A percentile compares a stretch with the other conserved stretches of the same genome.
These are phyloP conservation scores for Trichoplusia ni DNA, from an alignment of 1,140 invertebrate genomes.

Conservation along the genomic window DNA sequence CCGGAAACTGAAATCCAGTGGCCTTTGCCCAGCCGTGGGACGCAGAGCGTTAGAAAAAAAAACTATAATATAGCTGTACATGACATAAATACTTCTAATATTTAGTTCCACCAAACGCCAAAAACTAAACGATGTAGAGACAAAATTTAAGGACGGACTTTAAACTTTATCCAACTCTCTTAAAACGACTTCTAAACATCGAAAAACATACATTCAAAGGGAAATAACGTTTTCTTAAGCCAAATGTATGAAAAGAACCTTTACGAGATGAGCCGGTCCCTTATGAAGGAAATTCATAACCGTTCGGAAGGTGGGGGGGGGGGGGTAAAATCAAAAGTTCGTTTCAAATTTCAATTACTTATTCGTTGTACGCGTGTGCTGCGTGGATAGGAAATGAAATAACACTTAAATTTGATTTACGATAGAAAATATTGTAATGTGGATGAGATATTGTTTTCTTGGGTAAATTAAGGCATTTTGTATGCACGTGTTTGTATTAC, in stretches of 20 bases:
- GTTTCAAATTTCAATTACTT: slow-evolving; percentile 80
- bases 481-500: slow-evolving; percentile 47
- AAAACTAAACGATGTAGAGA: too few species aligned
- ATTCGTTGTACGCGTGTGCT: slow-evolving; percentile 77
- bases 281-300: slow-evolving; percentile 73
- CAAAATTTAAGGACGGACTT: too few species aligned
- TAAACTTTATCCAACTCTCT: too few species aligned
- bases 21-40: too few species aligned
- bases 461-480: slow-evolving; percentile 60
- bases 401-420: slow-evolving; percentile 80
- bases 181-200: neutral
- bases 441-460: slow-evolving; percentile 76
- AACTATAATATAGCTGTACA: too few species aligned
- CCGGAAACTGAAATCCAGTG: too few species aligned
- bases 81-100: too few species aligned
- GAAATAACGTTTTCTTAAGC: neutral
- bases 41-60: too few species aligned
- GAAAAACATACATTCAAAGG: neutral
- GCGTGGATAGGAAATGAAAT: slow-evolving; percentile 79
- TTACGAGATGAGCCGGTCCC: slow-evolving; percentile 54
- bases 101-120: too few species aligned
- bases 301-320: slow-evolving; percentile 67
- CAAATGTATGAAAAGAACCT: slow-evolving; percentile 42
- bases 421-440: slow-evolving; percentile 72
- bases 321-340: slow-evolving; percentile 78